Base-by-base conservation (phyloP, 2,797 vertebrate species). In the Buphagus erythrorhynchus region DNA sequence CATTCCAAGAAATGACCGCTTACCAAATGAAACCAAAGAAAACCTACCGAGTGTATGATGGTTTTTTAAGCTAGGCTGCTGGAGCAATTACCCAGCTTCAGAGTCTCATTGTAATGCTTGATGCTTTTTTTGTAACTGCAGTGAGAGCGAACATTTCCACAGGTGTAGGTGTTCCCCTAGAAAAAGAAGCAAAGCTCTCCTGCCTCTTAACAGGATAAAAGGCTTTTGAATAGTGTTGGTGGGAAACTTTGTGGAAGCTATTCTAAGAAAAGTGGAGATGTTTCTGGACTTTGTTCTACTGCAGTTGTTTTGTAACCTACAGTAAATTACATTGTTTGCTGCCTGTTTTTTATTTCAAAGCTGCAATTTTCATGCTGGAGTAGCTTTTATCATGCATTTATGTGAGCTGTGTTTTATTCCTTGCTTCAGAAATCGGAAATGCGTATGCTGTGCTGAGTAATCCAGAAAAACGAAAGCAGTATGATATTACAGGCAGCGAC, bases 371-470 rank as follows among this genome's bases (percentile, higher is more conserved):
- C 12, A 5, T 92, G 45, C 46, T 76, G 71, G 59, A 87, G 40
- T 69, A 90, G 49, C 45, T 87, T 36, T 82, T 74, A 33, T 9
- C 18, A 3, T 83, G 86, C 31, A 59, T 84, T 96, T 66, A 93
- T 24, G 49, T n/a, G 69, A 78, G 29, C 35, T 90, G 46, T 93
- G 33, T 95, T 87, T 82, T 75, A n/a, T 91, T 94, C 54, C 82
- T 67, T 96, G 67, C 96, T 97, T 69, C 97, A 99, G 99, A 99
- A 97, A 99, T 99, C 2, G 99, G 99, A 81, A 99, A 99, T 54
- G 99, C 99, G 0, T 99, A 99, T 42, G 99, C 99, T 31, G 99
- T 99, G 96, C 98, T 99, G 90, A 99, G 99, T 96, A 99, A 99
- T 96, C 97, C 99, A 43, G 99, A 99, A 69, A 99, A 99, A 97